Evolutionary conservation across 2,797 vertebrate genomes (phyloP).

Genomic region (Poecilia wingei): DNA sequence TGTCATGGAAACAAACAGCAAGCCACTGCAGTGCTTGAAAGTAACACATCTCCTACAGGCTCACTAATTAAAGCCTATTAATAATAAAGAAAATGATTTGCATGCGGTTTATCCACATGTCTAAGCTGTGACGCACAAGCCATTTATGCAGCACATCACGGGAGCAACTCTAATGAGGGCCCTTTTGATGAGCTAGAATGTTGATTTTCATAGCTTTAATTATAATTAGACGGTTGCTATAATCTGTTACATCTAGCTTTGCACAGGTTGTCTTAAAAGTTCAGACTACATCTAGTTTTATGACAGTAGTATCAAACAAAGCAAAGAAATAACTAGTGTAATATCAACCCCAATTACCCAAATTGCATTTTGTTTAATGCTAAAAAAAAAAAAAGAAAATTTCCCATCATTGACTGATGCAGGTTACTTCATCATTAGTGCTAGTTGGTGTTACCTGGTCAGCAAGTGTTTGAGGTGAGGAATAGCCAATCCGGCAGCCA

Average conservation of each 20-base stretch:
- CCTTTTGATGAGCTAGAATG: neutral
- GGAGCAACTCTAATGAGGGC: neutral
- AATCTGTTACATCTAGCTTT: neutral
- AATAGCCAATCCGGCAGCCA: constrained; percentile 92
- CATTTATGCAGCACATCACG: neutral
- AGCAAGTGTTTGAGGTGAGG: constrained; percentile 92
- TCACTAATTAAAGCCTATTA: neutral
- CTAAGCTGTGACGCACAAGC: neutral
- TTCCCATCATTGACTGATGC: neutral
- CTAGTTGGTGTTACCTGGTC: constrained; percentile 85
- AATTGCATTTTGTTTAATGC: neutral
- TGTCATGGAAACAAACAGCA: neutral
- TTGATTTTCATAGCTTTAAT: neutral
- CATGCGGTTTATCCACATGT: neutral
- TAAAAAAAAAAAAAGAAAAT: neutral
- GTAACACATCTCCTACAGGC: neutral
- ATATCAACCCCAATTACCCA: neutral
- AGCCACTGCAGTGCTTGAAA: neutral
- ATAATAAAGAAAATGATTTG: neutral
- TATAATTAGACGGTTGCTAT: neutral
- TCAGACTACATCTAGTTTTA: neutral
- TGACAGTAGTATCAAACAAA: neutral
- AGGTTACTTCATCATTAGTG: neutral
- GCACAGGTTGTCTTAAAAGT: neutral
- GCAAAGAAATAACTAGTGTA: neutral